Percentiles rank a stretch among this genome's conserved stretches.
These are phyloP conservation scores for Oreortyx pictus DNA, from an alignment of 2,797 vertebrate species.

Conservation along the genomic window DNA sequence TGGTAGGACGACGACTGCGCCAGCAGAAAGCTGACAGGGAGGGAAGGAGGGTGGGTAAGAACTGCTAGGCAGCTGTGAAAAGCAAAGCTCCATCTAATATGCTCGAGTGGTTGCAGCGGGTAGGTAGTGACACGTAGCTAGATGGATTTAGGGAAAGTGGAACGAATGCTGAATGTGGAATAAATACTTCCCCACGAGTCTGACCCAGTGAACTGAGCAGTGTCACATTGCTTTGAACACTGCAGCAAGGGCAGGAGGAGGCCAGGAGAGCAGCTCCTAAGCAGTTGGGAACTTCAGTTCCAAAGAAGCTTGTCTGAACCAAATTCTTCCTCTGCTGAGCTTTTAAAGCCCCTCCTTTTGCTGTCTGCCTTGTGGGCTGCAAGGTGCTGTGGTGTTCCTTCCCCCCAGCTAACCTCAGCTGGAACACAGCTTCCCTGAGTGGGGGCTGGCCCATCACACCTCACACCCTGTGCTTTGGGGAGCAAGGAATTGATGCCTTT, in stretches of 20 bases:
- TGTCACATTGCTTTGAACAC: rapidly evolving
- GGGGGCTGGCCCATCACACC: not conserved
- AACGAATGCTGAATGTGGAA: not conserved
- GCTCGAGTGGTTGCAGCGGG: not conserved
- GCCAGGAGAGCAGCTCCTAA: not conserved
- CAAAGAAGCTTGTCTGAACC: not conserved
- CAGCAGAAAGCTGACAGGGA: not conserved
- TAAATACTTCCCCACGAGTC: rapidly evolving
- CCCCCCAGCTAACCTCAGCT: not conserved
- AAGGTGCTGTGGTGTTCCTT: not conserved
- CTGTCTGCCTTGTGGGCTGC: not conserved
- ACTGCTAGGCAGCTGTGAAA: not conserved
- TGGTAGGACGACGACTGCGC: not conserved
- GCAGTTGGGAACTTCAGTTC: rapidly evolving
- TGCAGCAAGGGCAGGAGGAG: not conserved
- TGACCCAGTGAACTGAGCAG: not conserved
- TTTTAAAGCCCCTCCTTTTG: not conserved
- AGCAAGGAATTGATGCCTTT: too few species aligned
- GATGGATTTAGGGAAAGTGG: not conserved
- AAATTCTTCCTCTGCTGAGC: rapidly evolving
- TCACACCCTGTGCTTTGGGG: too few species aligned
- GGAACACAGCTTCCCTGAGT: not conserved
- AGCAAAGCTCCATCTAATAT: not conserved
- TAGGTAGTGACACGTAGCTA: rapidly evolving
- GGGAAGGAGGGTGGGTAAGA: not conserved